A percentile compares a stretch with the other conserved stretches of the same genome.
These are phyloP conservation scores for Aphelocoma californica DNA, from an alignment of 2,797 vertebrate genomes.

Conservation along the genomic window DNA sequence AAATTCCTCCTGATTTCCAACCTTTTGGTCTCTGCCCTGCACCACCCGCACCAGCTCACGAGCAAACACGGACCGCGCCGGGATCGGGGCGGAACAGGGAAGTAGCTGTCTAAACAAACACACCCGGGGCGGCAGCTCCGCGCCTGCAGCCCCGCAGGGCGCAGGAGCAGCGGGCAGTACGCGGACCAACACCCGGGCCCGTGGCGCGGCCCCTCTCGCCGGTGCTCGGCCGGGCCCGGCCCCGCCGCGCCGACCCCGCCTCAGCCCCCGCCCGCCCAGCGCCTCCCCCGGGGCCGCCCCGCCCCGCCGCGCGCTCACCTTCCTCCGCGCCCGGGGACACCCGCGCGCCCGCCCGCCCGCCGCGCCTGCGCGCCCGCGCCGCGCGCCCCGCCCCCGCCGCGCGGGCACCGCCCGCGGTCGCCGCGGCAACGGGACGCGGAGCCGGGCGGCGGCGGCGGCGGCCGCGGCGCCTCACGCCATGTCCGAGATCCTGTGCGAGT, in stretches of 20 bases:
- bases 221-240: too few species aligned
- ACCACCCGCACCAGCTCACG: not conserved
- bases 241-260: not conserved
- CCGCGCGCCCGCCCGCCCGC: not conserved
- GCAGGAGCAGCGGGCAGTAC: accelerated
- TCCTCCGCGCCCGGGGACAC: not conserved
- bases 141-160: accelerated
- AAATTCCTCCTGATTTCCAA: not conserved
- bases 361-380: not conserved
- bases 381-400: not conserved
- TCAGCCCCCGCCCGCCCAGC: not conserved
- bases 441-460: not conserved
- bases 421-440: not conserved
- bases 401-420: not conserved
- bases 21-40: too few species aligned
- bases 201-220: accelerated
- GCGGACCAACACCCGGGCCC: accelerated
- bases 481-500: conserved; percentile 87
- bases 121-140: not conserved
- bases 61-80: not conserved
- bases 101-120: not conserved
- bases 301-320: not conserved
- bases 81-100: not conserved
- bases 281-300: not conserved
- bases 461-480: conserved; percentile 56